phyloP scores from a whole-genome alignment of 2,888 invertebrate species.

The Acleris sparsana region DNA sequence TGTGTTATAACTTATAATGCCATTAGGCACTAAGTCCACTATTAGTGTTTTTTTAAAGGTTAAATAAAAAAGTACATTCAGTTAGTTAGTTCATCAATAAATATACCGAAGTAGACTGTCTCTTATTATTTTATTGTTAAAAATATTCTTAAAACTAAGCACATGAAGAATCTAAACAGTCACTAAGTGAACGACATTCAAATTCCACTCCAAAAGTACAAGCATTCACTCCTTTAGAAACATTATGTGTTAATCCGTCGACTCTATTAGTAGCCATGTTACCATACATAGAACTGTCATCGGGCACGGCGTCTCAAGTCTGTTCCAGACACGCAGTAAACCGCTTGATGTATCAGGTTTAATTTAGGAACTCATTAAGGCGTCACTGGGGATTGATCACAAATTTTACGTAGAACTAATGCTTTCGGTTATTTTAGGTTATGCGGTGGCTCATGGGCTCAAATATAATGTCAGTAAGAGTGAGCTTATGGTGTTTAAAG shows the following conservation, averaged over 20 bases:
- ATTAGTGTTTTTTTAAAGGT: too few relatives aligned
- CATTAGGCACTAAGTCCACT: too few relatives aligned
- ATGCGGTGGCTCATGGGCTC: too few relatives aligned
- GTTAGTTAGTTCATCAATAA: too few relatives aligned
- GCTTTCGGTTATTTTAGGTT: conserved; percentile 19
- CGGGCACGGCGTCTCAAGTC: conserved; percentile 4
- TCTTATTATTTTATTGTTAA: too few relatives aligned
- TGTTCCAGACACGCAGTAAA: conserved; percentile 16
- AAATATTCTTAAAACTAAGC: too few relatives aligned
- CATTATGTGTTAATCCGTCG: background rate
- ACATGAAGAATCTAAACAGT: background rate
- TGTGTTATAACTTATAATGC: too few relatives aligned
- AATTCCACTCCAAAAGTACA: background rate
- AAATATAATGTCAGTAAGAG: too few relatives aligned
- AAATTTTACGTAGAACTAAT: conserved; percentile 8
- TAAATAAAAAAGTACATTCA: too few relatives aligned
- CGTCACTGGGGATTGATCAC: conserved; percentile 19
- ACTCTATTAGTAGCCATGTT: conserved; percentile 4
- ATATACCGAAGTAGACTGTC: too few relatives aligned
- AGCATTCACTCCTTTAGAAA: background rate
- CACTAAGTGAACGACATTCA: background rate
- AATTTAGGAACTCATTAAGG: conserved; percentile 33
- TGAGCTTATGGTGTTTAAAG: too few relatives aligned
- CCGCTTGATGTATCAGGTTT: conserved; percentile 24
- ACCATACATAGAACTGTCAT: background rate